Evolutionary conservation across 1,140 invertebrate species (phyloP), one percentile per base, ranked within the genome.

Genomic region (Brachionus calyciflorus): DNA sequence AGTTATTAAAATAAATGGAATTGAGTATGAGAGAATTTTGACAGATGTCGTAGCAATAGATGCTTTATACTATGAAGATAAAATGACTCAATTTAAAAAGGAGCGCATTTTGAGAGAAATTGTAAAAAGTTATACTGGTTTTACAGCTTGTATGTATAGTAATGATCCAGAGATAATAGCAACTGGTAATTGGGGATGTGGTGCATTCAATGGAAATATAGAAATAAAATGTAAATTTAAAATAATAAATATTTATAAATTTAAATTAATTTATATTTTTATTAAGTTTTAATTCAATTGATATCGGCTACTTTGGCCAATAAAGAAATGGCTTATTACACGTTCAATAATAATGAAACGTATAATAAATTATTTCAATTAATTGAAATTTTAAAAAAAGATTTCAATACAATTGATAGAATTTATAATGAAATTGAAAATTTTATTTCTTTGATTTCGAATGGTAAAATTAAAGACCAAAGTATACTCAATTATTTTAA

Each of bases 101-200:
- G 26, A 30, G 14, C n/a, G 41, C 17, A 40, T 55, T 76, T 44
- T 17, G 28, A 19, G 51, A n/a, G 70, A 57, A n/a, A 48, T 76
- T 40, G 40, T n/a, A 10, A 76, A 76, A 41, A 19, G 70, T 26
- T 76, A 48, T 44, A 21, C 28, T 33, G 70, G 70, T 28, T 55
- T 76, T 76, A 24, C 6, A 10, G 28, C 70, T 7, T 6, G 40
- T 57, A 4, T 26, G 14, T 6, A 33, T n/a, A n/a, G 37, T 19
- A 28, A 28, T 21, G 28, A 10, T 14, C 5, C 28, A 26, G 9
- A 37, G 33, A 14, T 76, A 19, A 88, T 98, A 26, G 93, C 93
- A 0, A 95, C 94, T 0, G 95, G 95, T 37, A 97, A 98, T 85
- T 98, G 95, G 95, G 95, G 95, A 7, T 98, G 95, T 86, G 95